phyloP scores from a whole-genome alignment of 2,888 invertebrate genomes.

The Xestoiulus laeticollis region DNA sequence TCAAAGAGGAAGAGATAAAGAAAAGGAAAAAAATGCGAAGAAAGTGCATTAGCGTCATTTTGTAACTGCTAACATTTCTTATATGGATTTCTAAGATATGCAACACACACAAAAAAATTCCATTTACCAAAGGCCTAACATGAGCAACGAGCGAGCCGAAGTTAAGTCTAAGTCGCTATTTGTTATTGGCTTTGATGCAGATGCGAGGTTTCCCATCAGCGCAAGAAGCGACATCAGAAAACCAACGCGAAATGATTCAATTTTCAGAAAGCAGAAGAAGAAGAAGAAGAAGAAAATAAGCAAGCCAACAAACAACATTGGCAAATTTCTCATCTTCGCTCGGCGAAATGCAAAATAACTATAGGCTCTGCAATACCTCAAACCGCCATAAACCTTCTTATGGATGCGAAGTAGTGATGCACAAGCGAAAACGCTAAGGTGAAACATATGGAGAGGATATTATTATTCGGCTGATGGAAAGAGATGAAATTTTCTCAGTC shows the following conservation, averaged over 20 bases:
- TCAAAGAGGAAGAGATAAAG: neutral
- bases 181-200: conserved; percentile 37
- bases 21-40: neutral
- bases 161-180: conserved; percentile 37
- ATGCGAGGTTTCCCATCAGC: conserved; percentile 34
- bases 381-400: conserved; percentile 13
- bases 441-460: conserved; percentile 33
- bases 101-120: neutral
- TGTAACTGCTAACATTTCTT: conserved; percentile 11
- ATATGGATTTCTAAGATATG: conserved; percentile 6
- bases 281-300: neutral
- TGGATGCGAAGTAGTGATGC: neutral
- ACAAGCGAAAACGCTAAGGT: neutral
- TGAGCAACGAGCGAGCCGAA: conserved; percentile 27
- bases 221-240: conserved; percentile 20
- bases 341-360: neutral
- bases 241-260: conserved; percentile 11
- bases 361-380: conserved; percentile 15
- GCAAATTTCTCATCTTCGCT: conserved; percentile 27
- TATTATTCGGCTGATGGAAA: conserved; percentile 1
- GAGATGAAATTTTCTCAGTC: conserved; percentile 28
- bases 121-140: conserved; percentile 2
- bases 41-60: conserved; percentile 21
- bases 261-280: neutral
- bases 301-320: conserved; percentile 6